A percentile compares a stretch with the other conserved stretches of the same genome.
These are phyloP conservation scores for human DNA, from an alignment of 2,113 vertebrate genomes.

Conservation along the genomic window GRCh38 chr14:27328501-27329000, in stretches of 20 bases:
- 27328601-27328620: neutral
- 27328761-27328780: neutral
- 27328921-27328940: neutral
- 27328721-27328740: neutral
- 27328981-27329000: neutral
- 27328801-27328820: constrained; percentile 5
- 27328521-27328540: neutral
- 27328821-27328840: neutral
- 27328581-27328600: constrained; percentile 32
- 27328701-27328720: constrained; percentile 52
- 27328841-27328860: neutral
- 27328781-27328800: neutral
- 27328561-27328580: neutral
- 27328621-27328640: constrained; percentile 35
- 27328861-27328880: neutral
- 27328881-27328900: neutral
- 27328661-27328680: constrained; percentile 27
- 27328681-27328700: constrained; percentile 16
- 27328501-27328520: neutral
- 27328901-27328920: neutral
- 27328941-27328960: neutral
- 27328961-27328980: neutral
- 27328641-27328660: neutral
- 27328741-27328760: constrained; percentile 43
- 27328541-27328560: neutral